Conservation (phyloP, 2,113 vertebrate genomes). For the Cranoglanis bouderius region DNA sequence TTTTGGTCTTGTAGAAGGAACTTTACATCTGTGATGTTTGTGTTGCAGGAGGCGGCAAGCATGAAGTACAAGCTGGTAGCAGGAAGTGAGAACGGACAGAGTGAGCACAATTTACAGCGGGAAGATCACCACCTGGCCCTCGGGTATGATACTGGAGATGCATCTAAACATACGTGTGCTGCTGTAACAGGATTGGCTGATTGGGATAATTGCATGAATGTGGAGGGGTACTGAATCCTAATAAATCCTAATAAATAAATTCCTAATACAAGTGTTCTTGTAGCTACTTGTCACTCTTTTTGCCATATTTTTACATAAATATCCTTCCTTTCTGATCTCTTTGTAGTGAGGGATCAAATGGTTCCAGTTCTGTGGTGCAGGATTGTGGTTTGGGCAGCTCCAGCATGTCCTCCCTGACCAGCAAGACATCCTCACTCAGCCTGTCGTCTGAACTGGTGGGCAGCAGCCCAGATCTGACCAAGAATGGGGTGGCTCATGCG, state of each 20-base stretch:
- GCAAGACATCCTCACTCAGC: constrained; percentile 77
- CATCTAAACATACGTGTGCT: background rate
- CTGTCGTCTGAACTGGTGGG: constrained; percentile 76
- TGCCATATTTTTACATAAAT: background rate
- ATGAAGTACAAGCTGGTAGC: constrained; percentile 80
- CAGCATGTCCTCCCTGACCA: constrained; percentile 75
- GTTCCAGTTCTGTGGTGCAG: constrained; percentile 74
- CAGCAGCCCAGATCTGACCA: constrained; percentile 73
- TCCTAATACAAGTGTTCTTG: background rate
- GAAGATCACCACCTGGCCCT: constrained; percentile 80
- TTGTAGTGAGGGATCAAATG: constrained; percentile 80
- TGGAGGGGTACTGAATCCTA: background rate
- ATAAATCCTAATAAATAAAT: background rate
- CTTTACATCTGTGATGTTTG: constrained; percentile 25
- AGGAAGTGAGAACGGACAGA: constrained; percentile 82
- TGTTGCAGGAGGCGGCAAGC: constrained; percentile 78
- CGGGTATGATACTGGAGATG: constrained; percentile 69
- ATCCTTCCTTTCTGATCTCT: background rate
- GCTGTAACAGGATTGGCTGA: background rate
- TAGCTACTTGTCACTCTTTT: background rate
- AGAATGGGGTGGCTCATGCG: constrained; percentile 71
- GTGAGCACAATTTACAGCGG: constrained; percentile 74
- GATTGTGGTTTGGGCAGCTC: constrained; percentile 63
- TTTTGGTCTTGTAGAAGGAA: background rate
- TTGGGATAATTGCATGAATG: background rate